These are phyloP conservation scores for Notarius quadriscutis DNA, from an alignment of 2,113 vertebrate species.

Conservation along the genomic window DNA sequence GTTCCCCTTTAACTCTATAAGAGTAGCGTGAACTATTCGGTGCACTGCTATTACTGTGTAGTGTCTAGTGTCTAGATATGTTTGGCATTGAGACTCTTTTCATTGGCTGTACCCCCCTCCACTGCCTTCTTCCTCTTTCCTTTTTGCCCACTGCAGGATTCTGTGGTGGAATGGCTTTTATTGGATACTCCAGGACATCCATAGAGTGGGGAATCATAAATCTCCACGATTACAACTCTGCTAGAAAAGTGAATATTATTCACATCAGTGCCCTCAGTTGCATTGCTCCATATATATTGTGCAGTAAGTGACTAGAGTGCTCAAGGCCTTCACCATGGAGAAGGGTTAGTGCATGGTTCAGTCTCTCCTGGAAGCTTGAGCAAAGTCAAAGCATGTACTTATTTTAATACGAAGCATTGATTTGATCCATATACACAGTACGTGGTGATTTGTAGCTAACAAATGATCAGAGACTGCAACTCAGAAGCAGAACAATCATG, in stretches of 20 bases:
- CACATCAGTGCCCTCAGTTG: conserved; percentile 60
- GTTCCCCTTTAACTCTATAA: background rate
- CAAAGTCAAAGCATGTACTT: conserved; percentile 1
- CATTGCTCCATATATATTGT: conserved; percentile 63
- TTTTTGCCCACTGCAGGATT: conserved; percentile 57
- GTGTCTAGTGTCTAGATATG: background rate
- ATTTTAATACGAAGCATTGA: conserved; percentile 4
- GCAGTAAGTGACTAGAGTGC: conserved; percentile 45
- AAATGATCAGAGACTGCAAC: background rate
- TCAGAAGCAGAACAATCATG: background rate
- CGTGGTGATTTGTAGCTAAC: background rate
- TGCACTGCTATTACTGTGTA: background rate
- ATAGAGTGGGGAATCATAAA: conserved; percentile 68
- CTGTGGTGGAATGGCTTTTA: conserved; percentile 65
- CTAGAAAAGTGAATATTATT: conserved; percentile 61
- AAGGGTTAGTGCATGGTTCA: conserved; percentile 14
- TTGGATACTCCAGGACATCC: conserved; percentile 68
- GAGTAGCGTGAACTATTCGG: background rate
- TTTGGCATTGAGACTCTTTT: background rate
- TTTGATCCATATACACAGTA: background rate
- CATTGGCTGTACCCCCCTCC: background rate
- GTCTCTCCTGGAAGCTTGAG: conserved; percentile 20
- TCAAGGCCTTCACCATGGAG: conserved; percentile 31
- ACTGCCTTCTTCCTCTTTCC: conserved; percentile 54
- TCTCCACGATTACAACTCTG: conserved; percentile 66